Evolutionary conservation across 2,113 vertebrate species (phyloP), one percentile per base, ranked within the genome.

Genomic region (Machaerirhynchus nigripectus): DNA sequence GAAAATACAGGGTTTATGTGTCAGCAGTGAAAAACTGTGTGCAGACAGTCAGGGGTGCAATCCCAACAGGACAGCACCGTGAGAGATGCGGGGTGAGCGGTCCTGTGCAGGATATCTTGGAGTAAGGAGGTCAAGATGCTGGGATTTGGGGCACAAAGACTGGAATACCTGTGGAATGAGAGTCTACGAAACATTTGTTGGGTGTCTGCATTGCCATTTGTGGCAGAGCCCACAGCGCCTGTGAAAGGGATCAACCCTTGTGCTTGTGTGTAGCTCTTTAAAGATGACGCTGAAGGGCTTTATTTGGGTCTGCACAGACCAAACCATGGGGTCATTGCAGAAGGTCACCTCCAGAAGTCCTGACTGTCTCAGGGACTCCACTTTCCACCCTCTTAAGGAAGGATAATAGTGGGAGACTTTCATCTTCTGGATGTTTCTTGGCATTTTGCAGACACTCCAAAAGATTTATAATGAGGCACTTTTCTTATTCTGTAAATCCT

Each of bases 41-140:
- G 59, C 64, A 76, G 42, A 6, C 28, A 53, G 39, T 7, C 13
- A 3, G 39, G 69, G 84, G 13, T 84, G 60, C 0, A 3, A 18
- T 39, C 65, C 24, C 35, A 78, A 17, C 0, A 2, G 17, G 15
- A 28, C 35, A 47, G 46, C 0, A 0, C 18, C 4, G 11, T 2
- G 33, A 61, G 19, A 30, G 6, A 17, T 6, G 35, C 5, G 6
- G 33, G 18, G 6, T 18, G n/a, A 70, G 28, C 24, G 17, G 7
- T 46, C 56, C 70, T 11, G 40, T 26, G 23, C 9, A 9, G 64
- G 33, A 37, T 10, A 3, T 28, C 20, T 50, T 0, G 3, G 63
- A 42, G 33, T 30, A 9, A 50, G 17, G 23, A 61, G 15, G 40
- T 27, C 24, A 20, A 3, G 4, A 4, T 70, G 47, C 7, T 46